Evolutionary conservation across 2,888 invertebrate genomes (phyloP).

Genomic region (Macrosiphum euphorbiae): DNA sequence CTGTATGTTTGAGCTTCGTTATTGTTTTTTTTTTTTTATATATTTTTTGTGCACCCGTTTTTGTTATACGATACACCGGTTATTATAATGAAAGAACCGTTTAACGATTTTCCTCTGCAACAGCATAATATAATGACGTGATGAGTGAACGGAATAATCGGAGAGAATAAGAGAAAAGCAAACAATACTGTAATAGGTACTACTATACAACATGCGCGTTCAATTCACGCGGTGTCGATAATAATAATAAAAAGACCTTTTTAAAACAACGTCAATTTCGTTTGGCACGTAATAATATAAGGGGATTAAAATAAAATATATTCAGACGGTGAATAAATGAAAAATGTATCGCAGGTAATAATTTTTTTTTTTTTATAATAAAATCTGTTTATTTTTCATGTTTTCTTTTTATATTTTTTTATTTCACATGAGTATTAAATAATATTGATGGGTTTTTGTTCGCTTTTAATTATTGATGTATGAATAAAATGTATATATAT

Average conservation of each 20-base stretch:
- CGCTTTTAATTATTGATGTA: not conserved
- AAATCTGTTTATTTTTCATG: too few species aligned
- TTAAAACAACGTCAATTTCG: not conserved
- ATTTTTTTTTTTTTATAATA: not conserved
- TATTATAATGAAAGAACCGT: not conserved
- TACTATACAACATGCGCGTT: not conserved
- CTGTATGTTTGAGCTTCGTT: not conserved
- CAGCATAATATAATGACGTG: not conserved
- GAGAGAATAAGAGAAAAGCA: not conserved
- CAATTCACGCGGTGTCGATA: not conserved
- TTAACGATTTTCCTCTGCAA: not conserved
- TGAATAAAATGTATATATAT: not conserved
- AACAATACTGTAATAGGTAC: not conserved
- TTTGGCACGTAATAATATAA: not conserved
- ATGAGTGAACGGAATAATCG: constrained; percentile 19
- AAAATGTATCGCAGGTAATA: not conserved
- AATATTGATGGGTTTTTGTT: not conserved
- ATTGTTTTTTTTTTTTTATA: not conserved
- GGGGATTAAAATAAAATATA: not conserved
- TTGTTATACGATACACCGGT: not conserved
- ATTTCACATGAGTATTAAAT: not conserved
- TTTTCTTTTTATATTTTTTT: not conserved
- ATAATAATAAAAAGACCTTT: constrained; percentile 21
- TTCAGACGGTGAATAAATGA: not conserved
- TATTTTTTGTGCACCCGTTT: not conserved